Conservation (phyloP, 2,888 invertebrate genomes). For the Halocaridina rubra region DNA sequence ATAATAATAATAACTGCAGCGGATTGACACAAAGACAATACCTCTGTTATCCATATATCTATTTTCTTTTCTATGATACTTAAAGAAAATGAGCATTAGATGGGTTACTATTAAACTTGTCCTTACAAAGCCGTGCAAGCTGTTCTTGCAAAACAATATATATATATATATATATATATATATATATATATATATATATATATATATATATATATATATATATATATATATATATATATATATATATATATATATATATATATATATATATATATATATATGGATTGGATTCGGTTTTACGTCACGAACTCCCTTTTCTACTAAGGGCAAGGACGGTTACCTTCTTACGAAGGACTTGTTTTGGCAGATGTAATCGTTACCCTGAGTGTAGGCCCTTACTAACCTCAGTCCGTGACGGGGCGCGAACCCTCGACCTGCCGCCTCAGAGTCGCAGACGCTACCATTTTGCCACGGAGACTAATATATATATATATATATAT, state of each 20-base stretch:
- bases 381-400: no score
- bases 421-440: no score
- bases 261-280: slow-evolving; percentile 42
- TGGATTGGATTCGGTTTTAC: no score
- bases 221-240: slow-evolving; percentile 26
- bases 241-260: slow-evolving; percentile 29
- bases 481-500: slow-evolving; percentile 28
- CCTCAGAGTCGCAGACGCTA: no score
- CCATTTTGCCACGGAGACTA: no score
- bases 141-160: no score
- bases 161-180: slow-evolving; percentile 25
- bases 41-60: not conserved
- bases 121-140: not conserved
- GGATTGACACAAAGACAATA: not conserved
- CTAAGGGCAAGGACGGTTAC: no score
- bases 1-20: not conserved
- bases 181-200: not conserved
- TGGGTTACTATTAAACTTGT: not conserved
- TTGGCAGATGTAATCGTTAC: no score
- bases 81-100: not conserved
- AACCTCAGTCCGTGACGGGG: no score
- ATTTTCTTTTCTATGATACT: not conserved
- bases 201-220: slow-evolving; percentile 15
- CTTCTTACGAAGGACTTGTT: no score
- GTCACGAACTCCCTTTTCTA: no score